phyloP scores from a whole-genome alignment of 2,888 invertebrate genomes.

The Autographa pulchrina region DNA sequence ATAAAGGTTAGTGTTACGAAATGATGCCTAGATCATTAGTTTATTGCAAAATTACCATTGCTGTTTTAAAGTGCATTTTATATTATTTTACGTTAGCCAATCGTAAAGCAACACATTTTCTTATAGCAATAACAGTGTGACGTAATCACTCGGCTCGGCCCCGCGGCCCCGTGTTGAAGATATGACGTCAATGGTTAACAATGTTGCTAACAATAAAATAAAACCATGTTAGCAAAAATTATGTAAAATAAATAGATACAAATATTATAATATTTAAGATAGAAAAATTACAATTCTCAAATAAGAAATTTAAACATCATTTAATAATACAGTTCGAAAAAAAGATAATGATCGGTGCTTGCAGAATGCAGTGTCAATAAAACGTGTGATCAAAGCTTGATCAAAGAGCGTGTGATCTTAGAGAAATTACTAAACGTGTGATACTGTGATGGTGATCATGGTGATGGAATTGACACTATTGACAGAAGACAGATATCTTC shows the following conservation, averaged over 20 bases:
- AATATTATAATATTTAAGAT: no score
- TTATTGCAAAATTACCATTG: background rate
- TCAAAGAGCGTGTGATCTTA: no score
- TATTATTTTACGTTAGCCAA: background rate
- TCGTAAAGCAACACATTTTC: background rate
- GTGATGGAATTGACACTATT: background rate
- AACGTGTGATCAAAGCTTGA: no score
- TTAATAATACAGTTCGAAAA: no score
- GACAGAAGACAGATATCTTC: no score
- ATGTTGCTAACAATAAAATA: background rate
- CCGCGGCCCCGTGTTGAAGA: background rate
- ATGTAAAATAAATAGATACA: no score
- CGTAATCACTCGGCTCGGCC: background rate
- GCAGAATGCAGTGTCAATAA: background rate
- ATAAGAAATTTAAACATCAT: no score
- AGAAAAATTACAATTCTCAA: no score
- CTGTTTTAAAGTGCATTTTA: background rate
- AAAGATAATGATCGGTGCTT: background rate
- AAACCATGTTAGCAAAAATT: no score
- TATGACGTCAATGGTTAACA: background rate
- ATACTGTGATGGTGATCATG: no score
- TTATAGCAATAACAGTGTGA: background rate
- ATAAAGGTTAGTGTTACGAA: no score
- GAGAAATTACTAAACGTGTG: no score
- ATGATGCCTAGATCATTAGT: background rate